These are phyloP conservation scores for Felis chaus DNA, from an alignment of 2,113 vertebrate genomes.

Conservation along the genomic window DNA sequence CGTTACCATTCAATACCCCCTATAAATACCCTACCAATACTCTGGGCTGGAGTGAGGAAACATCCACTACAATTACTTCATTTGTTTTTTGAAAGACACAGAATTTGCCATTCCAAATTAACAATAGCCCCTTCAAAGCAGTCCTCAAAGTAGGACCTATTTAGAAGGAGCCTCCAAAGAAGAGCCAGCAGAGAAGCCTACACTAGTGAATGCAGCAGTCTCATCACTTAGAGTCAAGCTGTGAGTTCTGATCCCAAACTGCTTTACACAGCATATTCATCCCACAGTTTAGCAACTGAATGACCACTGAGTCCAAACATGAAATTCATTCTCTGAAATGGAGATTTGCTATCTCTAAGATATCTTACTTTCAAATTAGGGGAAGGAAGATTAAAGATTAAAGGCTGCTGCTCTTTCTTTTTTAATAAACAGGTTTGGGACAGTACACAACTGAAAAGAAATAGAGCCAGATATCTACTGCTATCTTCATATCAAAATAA, in stretches of 20 bases:
- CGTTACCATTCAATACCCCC: neutral
- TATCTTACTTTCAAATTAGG: slow-evolving; percentile 5
- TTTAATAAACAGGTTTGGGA: neutral
- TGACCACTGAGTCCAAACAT: neutral
- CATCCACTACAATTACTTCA: neutral
- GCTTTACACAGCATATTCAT: neutral
- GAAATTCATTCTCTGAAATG: slow-evolving; percentile 11
- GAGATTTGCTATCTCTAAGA: neutral
- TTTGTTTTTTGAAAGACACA: slow-evolving; percentile 19
- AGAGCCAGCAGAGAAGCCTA: neutral
- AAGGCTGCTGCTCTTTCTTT: neutral
- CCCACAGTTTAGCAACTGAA: neutral
- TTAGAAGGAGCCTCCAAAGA: neutral
- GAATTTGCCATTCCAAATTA: neutral
- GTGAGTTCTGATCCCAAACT: neutral
- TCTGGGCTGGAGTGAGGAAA: neutral
- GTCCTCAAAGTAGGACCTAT: neutral
- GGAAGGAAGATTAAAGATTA: neutral
- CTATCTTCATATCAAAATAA: slow-evolving; percentile 26
- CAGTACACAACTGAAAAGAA: neutral
- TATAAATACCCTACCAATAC: neutral
- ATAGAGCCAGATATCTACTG: neutral
- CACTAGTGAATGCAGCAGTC: neutral
- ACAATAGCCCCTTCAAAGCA: neutral
- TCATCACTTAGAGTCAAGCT: neutral